A percentile compares a stretch with the other conserved stretches of the same genome.
phyloP scores from a whole-genome alignment of 1,140 invertebrate genomes.

The Psilanteris sp. region DNA sequence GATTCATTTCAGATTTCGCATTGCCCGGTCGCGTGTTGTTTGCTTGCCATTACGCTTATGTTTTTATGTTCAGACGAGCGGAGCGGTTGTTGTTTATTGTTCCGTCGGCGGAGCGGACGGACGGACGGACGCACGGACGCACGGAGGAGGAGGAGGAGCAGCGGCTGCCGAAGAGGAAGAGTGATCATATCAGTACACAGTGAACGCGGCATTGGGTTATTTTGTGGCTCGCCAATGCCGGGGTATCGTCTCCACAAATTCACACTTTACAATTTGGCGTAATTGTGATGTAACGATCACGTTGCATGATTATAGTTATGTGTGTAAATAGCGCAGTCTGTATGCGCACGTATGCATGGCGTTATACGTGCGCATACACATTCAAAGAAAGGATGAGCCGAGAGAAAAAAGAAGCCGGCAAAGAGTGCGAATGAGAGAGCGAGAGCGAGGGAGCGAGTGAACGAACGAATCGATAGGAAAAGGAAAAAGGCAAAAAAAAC shows the following conservation, averaged over 20 bases:
- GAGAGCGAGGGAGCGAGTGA: constrained; percentile 12
- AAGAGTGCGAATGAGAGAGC: neutral
- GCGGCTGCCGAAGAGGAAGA: constrained; percentile 16
- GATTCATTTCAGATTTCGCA: too few relatives aligned
- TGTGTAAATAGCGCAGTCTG: constrained; percentile 40
- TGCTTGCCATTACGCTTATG: too few relatives aligned
- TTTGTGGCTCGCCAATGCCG: constrained; percentile 48
- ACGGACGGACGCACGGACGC: too few relatives aligned
- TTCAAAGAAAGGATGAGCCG: constrained; percentile 34
- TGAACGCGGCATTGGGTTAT: constrained; percentile 50
- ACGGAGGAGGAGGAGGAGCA: too few relatives aligned
- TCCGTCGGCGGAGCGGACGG: too few relatives aligned
- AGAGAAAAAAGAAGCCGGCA: neutral
- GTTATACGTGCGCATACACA: constrained; percentile 34
- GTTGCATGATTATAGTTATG: constrained; percentile 56
- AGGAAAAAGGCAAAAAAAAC: too few relatives aligned
- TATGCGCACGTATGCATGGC: constrained; percentile 25
- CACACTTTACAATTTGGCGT: constrained; percentile 55
- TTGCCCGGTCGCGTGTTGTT: too few relatives aligned
- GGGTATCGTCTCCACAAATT: constrained; percentile 56
- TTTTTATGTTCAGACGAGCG: too few relatives aligned
- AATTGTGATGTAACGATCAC: constrained; percentile 53
- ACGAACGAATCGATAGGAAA: constrained; percentile 23
- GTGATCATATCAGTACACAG: constrained; percentile 63
- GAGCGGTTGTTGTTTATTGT: neutral